Percentiles rank a stretch among this genome's conserved stretches.
These are phyloP conservation scores for Dicranocentrus wangi DNA, from an alignment of 2,888 invertebrate species.

Conservation along the genomic window DNA sequence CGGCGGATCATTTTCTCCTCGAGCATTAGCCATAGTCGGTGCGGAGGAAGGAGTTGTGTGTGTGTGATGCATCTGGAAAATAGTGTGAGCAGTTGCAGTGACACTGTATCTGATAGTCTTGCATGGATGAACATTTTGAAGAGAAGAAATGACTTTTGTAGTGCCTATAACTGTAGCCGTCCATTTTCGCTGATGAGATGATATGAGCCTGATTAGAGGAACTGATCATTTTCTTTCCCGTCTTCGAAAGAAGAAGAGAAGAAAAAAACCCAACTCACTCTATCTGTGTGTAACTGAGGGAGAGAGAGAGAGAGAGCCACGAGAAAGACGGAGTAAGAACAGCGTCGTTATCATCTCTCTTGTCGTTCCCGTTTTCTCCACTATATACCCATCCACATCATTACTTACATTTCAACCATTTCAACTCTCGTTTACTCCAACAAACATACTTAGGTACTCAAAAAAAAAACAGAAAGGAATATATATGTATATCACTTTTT, in stretches of 20 bases:
- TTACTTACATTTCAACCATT: neutral
- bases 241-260: too few relatives aligned
- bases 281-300: neutral
- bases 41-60: too few relatives aligned
- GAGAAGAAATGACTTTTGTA: conserved; percentile 48
- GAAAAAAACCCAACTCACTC: neutral
- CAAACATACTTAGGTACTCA: too few relatives aligned
- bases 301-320: neutral
- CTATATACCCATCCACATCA: conserved; percentile 3
- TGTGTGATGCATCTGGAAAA: too few relatives aligned
- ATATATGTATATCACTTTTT: too few relatives aligned
- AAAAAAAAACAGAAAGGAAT: too few relatives aligned
- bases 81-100: too few relatives aligned
- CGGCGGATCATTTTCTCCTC: too few relatives aligned
- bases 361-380: neutral
- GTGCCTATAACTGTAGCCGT: conserved; percentile 50
- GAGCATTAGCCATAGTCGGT: too few relatives aligned
- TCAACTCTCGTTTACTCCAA: conserved; percentile 4
- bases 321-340: neutral
- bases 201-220: conserved; percentile 63
- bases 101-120: conserved; percentile 7
- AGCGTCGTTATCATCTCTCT: conserved; percentile 30
- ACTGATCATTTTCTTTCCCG: conserved; percentile 55
- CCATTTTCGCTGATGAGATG: conserved; percentile 63
- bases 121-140: conserved; percentile 36